These are phyloP conservation scores for Acipenser oxyrinchus DNA, from an alignment of 2,797 vertebrate species.

Conservation along the genomic window DNA sequence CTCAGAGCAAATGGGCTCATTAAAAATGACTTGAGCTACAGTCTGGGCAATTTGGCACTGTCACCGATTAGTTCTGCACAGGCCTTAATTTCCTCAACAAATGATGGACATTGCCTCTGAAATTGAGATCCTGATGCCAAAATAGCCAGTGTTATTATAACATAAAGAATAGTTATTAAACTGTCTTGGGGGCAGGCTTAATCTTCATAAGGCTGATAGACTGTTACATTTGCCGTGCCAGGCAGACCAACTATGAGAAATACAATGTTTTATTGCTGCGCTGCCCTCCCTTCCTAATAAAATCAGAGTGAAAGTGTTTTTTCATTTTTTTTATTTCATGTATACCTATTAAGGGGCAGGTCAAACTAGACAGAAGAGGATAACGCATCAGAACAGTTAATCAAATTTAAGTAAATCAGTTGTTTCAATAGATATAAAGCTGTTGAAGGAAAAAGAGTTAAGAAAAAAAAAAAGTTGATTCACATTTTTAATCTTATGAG, in stretches of 20 bases:
- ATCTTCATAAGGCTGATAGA: conserved; percentile 64
- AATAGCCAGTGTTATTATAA: conserved; percentile 62
- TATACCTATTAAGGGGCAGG: conserved; percentile 5
- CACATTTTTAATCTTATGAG: too few species aligned
- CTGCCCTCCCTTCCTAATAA: conserved; percentile 29
- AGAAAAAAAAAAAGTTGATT: too few species aligned
- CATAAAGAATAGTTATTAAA: conserved; percentile 75
- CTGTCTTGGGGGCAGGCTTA: conserved; percentile 63
- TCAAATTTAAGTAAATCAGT: too few species aligned
- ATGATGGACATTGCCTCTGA: conserved; percentile 54
- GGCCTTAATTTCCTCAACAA: conserved; percentile 56
- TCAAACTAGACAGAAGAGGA: conserved; percentile 12
- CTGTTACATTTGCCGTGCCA: conserved; percentile 43
- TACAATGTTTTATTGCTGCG: conserved; percentile 45
- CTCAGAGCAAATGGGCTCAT: conserved; percentile 61
- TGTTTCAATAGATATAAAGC: too few species aligned
- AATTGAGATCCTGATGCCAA: conserved; percentile 64
- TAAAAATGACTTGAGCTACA: conserved; percentile 58
- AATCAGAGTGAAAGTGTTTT: conserved; percentile 23
- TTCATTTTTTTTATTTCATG: conserved; percentile 6
- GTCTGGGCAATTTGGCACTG: conserved; percentile 55
- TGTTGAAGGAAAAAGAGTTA: too few species aligned
- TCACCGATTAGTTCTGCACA: conserved; percentile 57
- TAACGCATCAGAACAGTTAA: background rate
- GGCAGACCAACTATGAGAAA: conserved; percentile 31